Evolutionary conservation across 2,113 vertebrate species (phyloP).

Genomic region (Saccopteryx bilineata): DNA sequence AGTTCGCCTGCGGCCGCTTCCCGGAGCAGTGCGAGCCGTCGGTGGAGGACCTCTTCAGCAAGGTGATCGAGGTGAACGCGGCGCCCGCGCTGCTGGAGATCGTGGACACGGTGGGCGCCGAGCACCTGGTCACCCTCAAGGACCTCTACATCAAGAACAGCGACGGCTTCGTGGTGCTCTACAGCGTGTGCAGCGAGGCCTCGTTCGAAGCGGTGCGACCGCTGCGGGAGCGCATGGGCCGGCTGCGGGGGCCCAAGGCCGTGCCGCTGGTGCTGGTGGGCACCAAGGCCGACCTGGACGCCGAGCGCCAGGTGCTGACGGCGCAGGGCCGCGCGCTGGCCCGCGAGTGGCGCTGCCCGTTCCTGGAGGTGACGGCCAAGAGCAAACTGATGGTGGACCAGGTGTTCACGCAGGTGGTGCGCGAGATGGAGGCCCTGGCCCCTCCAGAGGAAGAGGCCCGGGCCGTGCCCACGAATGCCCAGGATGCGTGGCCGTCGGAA

Average conservation of each 20-base stretch:
- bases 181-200: slow-evolving; percentile 72
- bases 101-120: slow-evolving; percentile 76
- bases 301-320: slow-evolving; percentile 71
- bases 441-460: background rate
- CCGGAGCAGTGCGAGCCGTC: slow-evolving; percentile 70
- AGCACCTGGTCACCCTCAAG: slow-evolving; percentile 74
- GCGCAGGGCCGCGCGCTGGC: slow-evolving; percentile 74
- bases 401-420: slow-evolving; percentile 76
- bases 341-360: slow-evolving; percentile 74
- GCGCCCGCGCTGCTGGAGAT: slow-evolving; percentile 75
- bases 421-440: slow-evolving; percentile 75
- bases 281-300: slow-evolving; percentile 75
- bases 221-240: slow-evolving; percentile 68
- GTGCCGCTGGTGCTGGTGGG: slow-evolving; percentile 67
- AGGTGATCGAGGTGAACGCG: slow-evolving; percentile 75
- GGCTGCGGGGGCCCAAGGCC: slow-evolving; percentile 62
- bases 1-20: slow-evolving; percentile 71
- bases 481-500: slow-evolving; percentile 20
- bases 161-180: slow-evolving; percentile 72
- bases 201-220: slow-evolving; percentile 74
- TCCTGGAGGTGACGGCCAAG: slow-evolving; percentile 78
- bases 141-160: slow-evolving; percentile 69
- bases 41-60: slow-evolving; percentile 74
- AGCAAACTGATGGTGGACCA: slow-evolving; percentile 75
- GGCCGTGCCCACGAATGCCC: background rate